A percentile compares a stretch with the other conserved stretches of the same genome.
phyloP scores from a whole-genome alignment of 1,140 invertebrate species.

The Sinella curviseta region DNA sequence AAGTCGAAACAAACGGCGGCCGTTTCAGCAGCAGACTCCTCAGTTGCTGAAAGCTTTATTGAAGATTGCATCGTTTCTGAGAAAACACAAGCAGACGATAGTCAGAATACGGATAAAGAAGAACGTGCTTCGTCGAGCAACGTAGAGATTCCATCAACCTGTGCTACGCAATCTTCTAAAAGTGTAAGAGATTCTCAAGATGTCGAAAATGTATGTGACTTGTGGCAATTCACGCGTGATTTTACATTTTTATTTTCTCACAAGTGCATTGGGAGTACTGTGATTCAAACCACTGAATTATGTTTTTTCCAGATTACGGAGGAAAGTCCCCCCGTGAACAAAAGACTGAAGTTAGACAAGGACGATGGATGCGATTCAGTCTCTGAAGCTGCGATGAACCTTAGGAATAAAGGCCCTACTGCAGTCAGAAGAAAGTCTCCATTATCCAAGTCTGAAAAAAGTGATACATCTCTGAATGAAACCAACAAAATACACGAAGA shows the following conservation, averaged over 20 bases:
- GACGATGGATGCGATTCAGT: slow-evolving; percentile 52
- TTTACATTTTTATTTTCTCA: background rate
- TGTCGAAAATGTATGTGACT: background rate
- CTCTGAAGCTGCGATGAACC: background rate
- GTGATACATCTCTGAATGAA: slow-evolving; percentile 39
- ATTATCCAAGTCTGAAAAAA: background rate
- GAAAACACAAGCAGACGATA: background rate
- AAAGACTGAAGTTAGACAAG: slow-evolving; percentile 57
- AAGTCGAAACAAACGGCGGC: slow-evolving; percentile 52
- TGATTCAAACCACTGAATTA: background rate
- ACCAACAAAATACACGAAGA: slow-evolving; percentile 43
- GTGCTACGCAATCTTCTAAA: background rate
- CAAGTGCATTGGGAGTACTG: background rate
- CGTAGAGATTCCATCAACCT: too few species aligned
- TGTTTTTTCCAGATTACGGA: background rate
- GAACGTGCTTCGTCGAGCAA: background rate
- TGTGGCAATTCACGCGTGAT: background rate
- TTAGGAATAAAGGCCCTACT: background rate
- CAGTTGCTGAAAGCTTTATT: slow-evolving; percentile 29
- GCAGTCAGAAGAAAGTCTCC: background rate
- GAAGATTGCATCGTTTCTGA: background rate
- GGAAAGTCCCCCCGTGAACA: slow-evolving; percentile 52
- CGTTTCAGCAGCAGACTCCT: slow-evolving; percentile 24
- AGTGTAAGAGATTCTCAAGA: background rate
- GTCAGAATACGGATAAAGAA: background rate